Conservation (phyloP, 2,113 vertebrate species). For the Dicrurus megarhynchus region DNA sequence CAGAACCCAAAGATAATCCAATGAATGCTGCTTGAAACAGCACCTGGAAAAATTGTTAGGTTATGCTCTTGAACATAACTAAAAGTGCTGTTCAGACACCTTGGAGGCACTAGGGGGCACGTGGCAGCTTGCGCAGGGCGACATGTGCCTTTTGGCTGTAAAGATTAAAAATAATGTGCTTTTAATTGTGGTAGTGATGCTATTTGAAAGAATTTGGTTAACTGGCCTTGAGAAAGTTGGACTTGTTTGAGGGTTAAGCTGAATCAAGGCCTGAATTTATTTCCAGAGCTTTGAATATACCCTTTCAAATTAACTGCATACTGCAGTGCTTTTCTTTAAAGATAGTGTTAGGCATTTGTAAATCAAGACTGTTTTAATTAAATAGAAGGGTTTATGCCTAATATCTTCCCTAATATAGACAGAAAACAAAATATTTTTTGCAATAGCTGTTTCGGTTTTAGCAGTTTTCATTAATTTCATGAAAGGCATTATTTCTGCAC, state of each 20-base stretch:
- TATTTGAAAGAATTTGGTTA: not conserved
- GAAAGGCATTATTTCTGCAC: not conserved
- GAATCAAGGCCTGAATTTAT: not conserved
- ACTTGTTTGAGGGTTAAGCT: not conserved
- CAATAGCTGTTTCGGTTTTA: not conserved
- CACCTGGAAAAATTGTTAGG: not conserved
- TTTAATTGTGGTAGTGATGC: not conserved
- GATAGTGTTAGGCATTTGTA: not conserved
- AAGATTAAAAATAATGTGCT: not conserved
- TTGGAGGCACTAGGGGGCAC: not conserved
- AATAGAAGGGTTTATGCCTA: not conserved
- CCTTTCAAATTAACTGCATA: not conserved
- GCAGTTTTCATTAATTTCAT: not conserved
- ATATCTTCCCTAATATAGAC: not conserved
- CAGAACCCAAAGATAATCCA: not conserved
- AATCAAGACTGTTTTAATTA: not conserved
- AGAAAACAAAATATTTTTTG: not conserved
- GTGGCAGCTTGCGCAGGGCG: not conserved
- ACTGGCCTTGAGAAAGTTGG: not conserved
- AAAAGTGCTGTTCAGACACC: not conserved
- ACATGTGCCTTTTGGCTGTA: not conserved
- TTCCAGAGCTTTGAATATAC: not conserved
- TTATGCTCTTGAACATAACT: not conserved
- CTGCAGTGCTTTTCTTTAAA: not conserved
- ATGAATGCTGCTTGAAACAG: not conserved